Evolutionary conservation across 2,797 vertebrate species (phyloP), one percentile per base, ranked within the genome.

Genomic region (Karalla daura): DNA sequence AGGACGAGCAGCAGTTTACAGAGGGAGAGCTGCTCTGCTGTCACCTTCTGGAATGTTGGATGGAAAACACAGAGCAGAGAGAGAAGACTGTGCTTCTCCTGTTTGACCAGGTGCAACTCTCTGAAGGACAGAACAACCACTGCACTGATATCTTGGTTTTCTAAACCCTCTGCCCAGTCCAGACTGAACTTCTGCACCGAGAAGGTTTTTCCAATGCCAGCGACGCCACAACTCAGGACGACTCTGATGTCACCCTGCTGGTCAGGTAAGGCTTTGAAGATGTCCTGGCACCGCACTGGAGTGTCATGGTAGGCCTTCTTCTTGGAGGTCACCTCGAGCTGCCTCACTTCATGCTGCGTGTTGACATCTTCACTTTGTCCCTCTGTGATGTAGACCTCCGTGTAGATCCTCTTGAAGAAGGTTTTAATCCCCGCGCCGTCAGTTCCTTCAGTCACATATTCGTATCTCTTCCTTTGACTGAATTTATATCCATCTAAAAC

Each of bases 101-200:
- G n/a, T n/a, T 21, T 53, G 50, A 76, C 62, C 68, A 78, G 47
- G 43, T 82, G 78, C 51, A 82, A 63, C 41, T 82, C 67, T 18
- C 60, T 59, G 60, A 78, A 76, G 0, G 53, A 69, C 20, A 76
- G 72, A 35, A 73, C 66, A 8, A 74, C 11, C 1, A 79, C 37
- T 17, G 76, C 44, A 2, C 77, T 50, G 28, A 74, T 33, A 7
- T 77, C 74, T 47, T 74, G 70, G 28, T 80, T 79, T 13, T 44
- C 40, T 36, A 2, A n/a, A 21, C 65, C 41, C 6, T 69, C 70
- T 1, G 43, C 70, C 73, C 76, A 83, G 4, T 76, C 59, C 15
- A 77, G 41, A 11, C 61, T 62, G 13, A 77, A 80, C 54, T 77
- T 77, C 1, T 71, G 70, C 1, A 74, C 74, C 9, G 72, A 64